Base-by-base conservation (phyloP, 1,140 invertebrate genomes). In the Parasteatoda tepidariorum region DNA sequence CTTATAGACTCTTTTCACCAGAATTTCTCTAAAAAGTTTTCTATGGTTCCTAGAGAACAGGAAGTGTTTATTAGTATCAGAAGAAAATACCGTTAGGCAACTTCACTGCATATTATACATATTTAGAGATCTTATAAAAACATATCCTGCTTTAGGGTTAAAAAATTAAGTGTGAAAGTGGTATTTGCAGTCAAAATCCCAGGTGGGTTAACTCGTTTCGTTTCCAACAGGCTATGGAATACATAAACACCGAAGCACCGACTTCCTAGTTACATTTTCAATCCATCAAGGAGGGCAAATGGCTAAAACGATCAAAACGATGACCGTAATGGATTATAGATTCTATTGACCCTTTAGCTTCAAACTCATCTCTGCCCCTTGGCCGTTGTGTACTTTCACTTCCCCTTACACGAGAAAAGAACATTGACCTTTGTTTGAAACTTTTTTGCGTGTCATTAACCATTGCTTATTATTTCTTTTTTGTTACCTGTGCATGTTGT, bases 291-390 rank as follows among this genome's bases (percentile, higher is more conserved):
- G 22, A 61, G 57, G 71, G 13, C 55, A 76, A 76, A 54, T 76
- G 74, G 59, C 24, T 64, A 59, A 59, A 59, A 26, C 57, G 57
- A 59, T 26, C 57, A 48, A n/a, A n/a, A 15, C 57, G 74, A 76
- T 76, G 59, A 66, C 74, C 74, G 74, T 76, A 76, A 76, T 76
- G 74, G 59, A 76, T 66, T 76, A 66, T 28, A 61, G 59, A 76
- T 64, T 76, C 74, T 76, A 76, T 76, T 76, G 74, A 76, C 74
- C 74, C 54, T 76, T 76, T 48, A 64, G 61, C 61, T 4, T 61
- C n/a, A 61, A 59, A 33, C 33, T 30, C 61, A 41, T 66, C 34
- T 76, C 59, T 54, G 28, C 26, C 74, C 74, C 26, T 2, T 30
- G 31, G 61, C 28, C 13, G 38, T 26, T 24, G 18, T 76, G n/a